phyloP scores from a whole-genome alignment of 2,797 vertebrate genomes.

The Sebastes hubbsi region DNA sequence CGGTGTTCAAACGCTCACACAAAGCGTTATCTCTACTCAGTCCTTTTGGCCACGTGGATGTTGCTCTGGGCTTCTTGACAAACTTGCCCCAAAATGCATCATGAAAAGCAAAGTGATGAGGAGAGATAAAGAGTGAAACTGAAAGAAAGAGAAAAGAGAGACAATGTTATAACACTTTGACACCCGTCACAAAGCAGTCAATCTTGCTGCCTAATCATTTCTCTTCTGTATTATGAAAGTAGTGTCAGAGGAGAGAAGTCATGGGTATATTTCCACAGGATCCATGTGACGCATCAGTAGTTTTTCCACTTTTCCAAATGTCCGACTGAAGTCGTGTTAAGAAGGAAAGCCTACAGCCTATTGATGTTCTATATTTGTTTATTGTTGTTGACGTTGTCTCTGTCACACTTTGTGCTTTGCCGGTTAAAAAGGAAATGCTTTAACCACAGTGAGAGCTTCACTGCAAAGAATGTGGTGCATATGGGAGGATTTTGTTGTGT shows the following conservation, averaged over 20 bases:
- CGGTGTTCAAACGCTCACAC: not conserved
- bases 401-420: not conserved
- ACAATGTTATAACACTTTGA: not conserved
- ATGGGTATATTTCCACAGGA: not conserved
- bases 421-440: slow-evolving; percentile 10
- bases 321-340: not conserved
- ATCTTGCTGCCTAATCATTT: not conserved
- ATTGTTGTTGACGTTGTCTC: no score
- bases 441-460: not conserved
- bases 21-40: not conserved
- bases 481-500: not conserved
- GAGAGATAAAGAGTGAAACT: not conserved
- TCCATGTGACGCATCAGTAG: not conserved
- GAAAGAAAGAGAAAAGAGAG: not conserved
- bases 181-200: not conserved
- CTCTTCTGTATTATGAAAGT: not conserved
- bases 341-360: not conserved
- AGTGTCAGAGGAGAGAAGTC: not conserved
- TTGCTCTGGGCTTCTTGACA: slow-evolving; percentile 9
- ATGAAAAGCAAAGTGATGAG: not conserved
- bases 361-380: not conserved
- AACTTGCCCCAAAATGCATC: not conserved
- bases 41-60: not conserved
- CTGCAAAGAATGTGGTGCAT: not conserved
- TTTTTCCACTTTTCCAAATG: not conserved